phyloP scores from a whole-genome alignment of 1,140 invertebrate genomes.

The Caligus rogercresseyi region DNA sequence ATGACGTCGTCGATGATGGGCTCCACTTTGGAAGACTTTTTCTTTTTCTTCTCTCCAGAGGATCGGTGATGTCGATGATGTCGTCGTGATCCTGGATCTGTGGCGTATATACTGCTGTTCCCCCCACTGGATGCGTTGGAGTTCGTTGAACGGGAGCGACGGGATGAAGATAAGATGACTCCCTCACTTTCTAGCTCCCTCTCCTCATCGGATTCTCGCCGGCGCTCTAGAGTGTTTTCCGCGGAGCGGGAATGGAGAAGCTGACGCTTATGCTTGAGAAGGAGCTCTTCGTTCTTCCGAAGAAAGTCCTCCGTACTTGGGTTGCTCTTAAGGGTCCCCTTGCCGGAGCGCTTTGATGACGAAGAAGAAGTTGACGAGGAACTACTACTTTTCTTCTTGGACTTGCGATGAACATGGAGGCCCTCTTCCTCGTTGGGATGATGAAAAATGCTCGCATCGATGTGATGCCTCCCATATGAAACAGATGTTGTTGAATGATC shows the following conservation, averaged over 20 bases:
- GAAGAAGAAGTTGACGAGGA: background rate
- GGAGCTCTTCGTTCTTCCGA: background rate
- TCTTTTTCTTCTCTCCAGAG: background rate
- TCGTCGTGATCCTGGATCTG: background rate
- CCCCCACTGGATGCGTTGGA: background rate
- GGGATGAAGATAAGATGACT: background rate
- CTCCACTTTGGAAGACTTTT: background rate
- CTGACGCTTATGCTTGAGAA: background rate
- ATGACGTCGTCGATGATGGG: background rate
- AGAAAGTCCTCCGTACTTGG: background rate
- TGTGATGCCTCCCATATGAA: background rate
- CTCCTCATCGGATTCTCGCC: background rate
- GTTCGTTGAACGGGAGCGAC: background rate
- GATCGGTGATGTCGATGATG: conserved; percentile 13
- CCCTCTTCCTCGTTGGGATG: background rate
- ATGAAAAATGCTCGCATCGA: background rate
- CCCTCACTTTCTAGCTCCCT: background rate
- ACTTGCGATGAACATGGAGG: background rate
- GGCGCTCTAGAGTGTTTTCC: background rate
- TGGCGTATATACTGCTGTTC: background rate
- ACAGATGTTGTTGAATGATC: background rate
- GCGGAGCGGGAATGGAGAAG: background rate
- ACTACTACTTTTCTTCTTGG: background rate
- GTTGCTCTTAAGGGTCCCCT: conserved; percentile 14
- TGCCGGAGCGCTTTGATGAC: background rate